Evolutionary conservation across 1,140 invertebrate genomes (phyloP), one percentile per base, ranked within the genome.

Genomic region (Drosophila eugracilis): DNA sequence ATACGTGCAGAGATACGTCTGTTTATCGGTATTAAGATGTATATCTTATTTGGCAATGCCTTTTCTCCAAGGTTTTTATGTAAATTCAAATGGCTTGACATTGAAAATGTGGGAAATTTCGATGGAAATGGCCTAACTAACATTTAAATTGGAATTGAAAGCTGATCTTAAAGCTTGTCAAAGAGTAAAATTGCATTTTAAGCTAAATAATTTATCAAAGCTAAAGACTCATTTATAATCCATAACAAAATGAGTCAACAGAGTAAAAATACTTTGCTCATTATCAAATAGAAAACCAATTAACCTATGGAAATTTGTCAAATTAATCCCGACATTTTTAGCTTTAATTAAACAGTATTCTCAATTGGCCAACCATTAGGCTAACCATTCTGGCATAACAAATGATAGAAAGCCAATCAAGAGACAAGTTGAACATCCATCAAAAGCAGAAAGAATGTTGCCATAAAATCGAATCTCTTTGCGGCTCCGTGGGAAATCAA

Each of bases 61-160:
- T 55, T 57, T 50, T 62, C 60, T 37, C 42, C 47, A 73, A 63
- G 70, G 79, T 36, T 75, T 78, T 52, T 67, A 75, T 78, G 70
- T 58, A 59, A 66, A 67, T 50, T 65, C 21, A 26, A 65, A 65
- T 0, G 7, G 5, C 12, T 39, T 62, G 30, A 12, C 55, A 32
- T 48, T 62, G 26, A 66, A 66, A 41, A 30, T 17, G 12, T 57
- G 21, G 15, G 9, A 15, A 34, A 22, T 9, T 24, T 9, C 10
- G 0, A 0, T 9, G 7, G 4, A 22, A 17, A 17, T 39, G 36
- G 15, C 12, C 28, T 30, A 3, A 7, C 5, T 10, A 10, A 3
- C 3, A 26, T 30, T 30, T 30, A 30, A 30, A 9, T 9, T 30
- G 3, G 9, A 30, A 9, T 30, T 30, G 9, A 30, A 30, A 30